phyloP scores from a whole-genome alignment of 2,113 vertebrate species.

The Apodemus sylvaticus region DNA sequence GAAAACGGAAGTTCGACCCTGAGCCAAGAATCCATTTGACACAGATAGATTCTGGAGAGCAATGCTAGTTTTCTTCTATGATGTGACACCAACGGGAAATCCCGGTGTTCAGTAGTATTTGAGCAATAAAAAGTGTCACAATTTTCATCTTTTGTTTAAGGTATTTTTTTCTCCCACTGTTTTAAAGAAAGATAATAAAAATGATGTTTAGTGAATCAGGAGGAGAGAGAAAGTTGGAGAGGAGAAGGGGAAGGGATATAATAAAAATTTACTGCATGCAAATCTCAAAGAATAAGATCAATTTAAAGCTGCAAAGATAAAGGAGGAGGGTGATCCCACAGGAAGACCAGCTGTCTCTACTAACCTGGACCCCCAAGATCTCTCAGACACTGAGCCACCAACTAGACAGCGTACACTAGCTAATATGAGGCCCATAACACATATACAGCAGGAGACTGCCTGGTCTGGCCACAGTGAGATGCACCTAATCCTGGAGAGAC shows the following conservation, averaged over 20 bases:
- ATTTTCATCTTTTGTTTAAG: not conserved
- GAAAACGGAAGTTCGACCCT: not conserved
- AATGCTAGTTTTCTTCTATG: not conserved
- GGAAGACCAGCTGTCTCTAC: too few species aligned
- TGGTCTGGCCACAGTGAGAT: too few species aligned
- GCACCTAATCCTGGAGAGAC: too few species aligned
- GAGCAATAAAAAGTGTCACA: not conserved
- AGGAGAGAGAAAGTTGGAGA: not conserved
- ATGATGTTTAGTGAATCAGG: not conserved
- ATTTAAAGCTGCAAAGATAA: not conserved
- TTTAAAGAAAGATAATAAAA: not conserved
- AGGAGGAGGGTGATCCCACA: too few species aligned
- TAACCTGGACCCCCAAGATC: too few species aligned
- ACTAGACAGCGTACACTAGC: too few species aligned
- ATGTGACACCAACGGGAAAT: not conserved
- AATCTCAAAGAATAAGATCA: not conserved
- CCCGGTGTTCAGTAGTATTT: not conserved
- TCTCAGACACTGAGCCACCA: too few species aligned
- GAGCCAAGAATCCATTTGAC: not conserved
- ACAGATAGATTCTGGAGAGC: not conserved
- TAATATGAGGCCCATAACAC: too few species aligned
- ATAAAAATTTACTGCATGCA: not conserved
- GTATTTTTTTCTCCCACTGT: not conserved
- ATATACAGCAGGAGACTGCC: too few species aligned
- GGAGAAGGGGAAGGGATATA: not conserved